Evolutionary conservation across 2,797 vertebrate species (phyloP), one percentile per base, ranked within the genome.

Genomic region (Semaprochilodus insignis): DNA sequence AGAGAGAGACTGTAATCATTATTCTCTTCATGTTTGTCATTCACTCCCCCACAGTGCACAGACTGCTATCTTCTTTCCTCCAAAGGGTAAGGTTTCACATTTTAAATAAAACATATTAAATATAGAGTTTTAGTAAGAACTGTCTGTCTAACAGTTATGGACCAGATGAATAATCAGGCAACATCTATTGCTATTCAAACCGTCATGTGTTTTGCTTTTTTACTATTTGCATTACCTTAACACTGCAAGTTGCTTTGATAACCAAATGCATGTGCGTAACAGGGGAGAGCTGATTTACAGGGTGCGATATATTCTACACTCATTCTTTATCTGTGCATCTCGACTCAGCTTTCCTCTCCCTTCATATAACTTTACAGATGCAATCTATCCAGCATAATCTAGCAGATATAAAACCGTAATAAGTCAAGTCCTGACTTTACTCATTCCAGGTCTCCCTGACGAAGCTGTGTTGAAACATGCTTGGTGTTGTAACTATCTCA

Each of bases 41-140:
- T 87, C n/a, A 7, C 76, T 83, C 81, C 66, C 17, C 23, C 48
- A n/a, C 79, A 89, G 54, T 72, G 85, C 81, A 89, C 88, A 86
- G 77, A 83, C 90, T 75, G 88, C 87, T 81, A 92, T 94, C 91
- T 85, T 57, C 88, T 93, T 92, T 92, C 93, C 85, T 87, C 60
- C 77, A 0, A 74, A 25, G 44, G 90, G 84, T 94, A 85, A 25
- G 73, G 90, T 95, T 94, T 91, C 93, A 90, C 89, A 90, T 93
- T 93, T 94, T 94, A 94, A 94, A 95, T 95, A 93, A 95, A 95
- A 95, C 93, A 94, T 94, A 89, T 89, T 92, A 92, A 92, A 93
- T 90, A 91, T 85, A 91, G 87, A 86, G 85, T 88, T 92, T 89
- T 88, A 76, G 84, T 81, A 82, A 75, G 65, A 54, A 77, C 59